Evolutionary conservation across 2,113 vertebrate species (phyloP).

Genomic region (Podocnemis expansa): DNA sequence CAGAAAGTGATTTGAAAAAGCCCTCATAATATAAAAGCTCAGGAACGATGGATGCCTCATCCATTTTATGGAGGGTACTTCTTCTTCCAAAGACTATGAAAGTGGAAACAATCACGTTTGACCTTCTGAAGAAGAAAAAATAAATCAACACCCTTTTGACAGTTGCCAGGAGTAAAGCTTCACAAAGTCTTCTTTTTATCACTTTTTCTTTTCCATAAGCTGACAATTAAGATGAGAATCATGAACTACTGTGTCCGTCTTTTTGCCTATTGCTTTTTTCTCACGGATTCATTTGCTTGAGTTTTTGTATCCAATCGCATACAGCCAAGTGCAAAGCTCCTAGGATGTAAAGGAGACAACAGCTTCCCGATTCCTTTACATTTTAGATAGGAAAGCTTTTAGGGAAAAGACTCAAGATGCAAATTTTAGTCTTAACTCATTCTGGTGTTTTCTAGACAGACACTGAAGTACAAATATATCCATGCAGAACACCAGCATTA

Average conservation of each 20-base stretch:
- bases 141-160: not conserved
- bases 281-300: not conserved
- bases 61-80: not conserved
- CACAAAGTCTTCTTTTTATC: not conserved
- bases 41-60: not conserved
- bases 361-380: not conserved
- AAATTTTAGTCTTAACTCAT: not conserved
- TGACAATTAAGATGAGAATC: not conserved
- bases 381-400: not conserved
- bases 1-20: not conserved
- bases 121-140: not conserved
- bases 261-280: not conserved
- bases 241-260: not conserved
- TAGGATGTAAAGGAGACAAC: not conserved
- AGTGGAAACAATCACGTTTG: not conserved
- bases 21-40: not conserved
- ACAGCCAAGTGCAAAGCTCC: not conserved
- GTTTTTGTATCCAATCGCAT: not conserved
- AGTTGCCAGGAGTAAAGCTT: not conserved
- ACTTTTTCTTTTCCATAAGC: not conserved
- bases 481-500: not conserved
- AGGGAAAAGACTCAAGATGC: not conserved
- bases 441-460: not conserved
- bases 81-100: not conserved
- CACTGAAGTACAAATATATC: not conserved